Percentiles rank a stretch among this genome's conserved stretches.
These are phyloP conservation scores for Pseudochaenichthys georgianus DNA, from an alignment of 2,797 vertebrate genomes.

Conservation along the genomic window DNA sequence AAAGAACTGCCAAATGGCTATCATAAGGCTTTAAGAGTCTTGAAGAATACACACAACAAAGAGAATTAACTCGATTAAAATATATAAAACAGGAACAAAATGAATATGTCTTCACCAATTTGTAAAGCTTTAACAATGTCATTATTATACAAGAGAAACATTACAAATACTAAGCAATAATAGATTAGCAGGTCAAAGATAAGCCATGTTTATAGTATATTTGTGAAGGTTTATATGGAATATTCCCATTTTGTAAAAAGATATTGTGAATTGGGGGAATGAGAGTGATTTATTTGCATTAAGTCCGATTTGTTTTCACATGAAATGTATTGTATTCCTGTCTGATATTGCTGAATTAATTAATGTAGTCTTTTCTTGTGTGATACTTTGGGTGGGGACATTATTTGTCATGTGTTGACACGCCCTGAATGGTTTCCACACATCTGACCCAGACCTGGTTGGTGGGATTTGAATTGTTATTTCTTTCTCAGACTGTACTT, in stretches of 20 bases:
- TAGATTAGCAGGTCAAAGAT: no score
- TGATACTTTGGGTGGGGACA: not conserved
- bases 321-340: not conserved
- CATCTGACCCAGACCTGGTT: not conserved
- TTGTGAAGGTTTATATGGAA: no score
- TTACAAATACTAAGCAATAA: no score
- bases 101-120: not conserved
- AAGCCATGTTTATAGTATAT: no score
- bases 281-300: no score
- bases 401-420: not conserved
- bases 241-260: no score
- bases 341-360: not conserved
- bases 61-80: not conserved
- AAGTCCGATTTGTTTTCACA: not conserved
- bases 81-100: not conserved
- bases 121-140: not conserved
- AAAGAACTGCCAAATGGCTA: not conserved
- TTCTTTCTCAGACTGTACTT: conserved; percentile 55
- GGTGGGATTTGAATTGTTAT: conserved; percentile 36
- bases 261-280: no score
- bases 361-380: not conserved
- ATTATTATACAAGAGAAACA: not conserved
- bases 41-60: not conserved
- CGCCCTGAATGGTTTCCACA: conserved; percentile 1
- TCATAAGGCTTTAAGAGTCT: not conserved